Percentiles rank a stretch among this genome's conserved stretches.
Conservation (phyloP, 2,113 vertebrate species). For the Eurystomus gularis region DNA sequence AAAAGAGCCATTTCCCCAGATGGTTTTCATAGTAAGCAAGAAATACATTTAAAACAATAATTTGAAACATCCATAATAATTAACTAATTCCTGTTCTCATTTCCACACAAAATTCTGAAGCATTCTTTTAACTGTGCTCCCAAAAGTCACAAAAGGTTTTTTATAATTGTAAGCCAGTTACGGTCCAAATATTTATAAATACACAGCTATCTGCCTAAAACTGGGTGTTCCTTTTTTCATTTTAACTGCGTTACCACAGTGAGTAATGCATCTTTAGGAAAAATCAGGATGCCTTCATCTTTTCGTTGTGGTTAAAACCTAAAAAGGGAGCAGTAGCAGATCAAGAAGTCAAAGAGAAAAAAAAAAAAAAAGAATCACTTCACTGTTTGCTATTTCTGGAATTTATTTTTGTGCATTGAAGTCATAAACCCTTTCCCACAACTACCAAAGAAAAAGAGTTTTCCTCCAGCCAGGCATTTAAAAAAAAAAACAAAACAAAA, state of each 20-base stretch:
- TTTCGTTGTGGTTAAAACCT: not conserved
- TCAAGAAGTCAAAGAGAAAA: not conserved
- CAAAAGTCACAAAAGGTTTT: not conserved
- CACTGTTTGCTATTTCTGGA: slow-evolving; percentile 29
- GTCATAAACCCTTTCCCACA: not conserved
- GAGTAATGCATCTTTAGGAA: not conserved
- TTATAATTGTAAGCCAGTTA: not conserved
- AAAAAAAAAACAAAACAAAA: not conserved
- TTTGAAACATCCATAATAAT: not conserved
- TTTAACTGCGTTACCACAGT: slow-evolving; percentile 10
- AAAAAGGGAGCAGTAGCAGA: not conserved
- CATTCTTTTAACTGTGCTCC: not conserved
- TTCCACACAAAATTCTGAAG: not conserved
- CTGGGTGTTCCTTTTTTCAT: slow-evolving; percentile 8
- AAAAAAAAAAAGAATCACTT: not conserved
- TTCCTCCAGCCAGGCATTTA: not conserved
- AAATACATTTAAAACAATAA: not conserved
- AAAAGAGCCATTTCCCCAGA: not conserved
- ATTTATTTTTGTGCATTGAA: not conserved
- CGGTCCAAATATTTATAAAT: not conserved
- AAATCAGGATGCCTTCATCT: not conserved
- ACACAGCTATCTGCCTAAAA: not conserved
- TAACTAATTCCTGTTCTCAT: not conserved
- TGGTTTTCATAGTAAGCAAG: not conserved
- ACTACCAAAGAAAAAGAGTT: not conserved